phyloP scores from a whole-genome alignment of 2,888 invertebrate genomes.

The Phymatocera aterrima region DNA sequence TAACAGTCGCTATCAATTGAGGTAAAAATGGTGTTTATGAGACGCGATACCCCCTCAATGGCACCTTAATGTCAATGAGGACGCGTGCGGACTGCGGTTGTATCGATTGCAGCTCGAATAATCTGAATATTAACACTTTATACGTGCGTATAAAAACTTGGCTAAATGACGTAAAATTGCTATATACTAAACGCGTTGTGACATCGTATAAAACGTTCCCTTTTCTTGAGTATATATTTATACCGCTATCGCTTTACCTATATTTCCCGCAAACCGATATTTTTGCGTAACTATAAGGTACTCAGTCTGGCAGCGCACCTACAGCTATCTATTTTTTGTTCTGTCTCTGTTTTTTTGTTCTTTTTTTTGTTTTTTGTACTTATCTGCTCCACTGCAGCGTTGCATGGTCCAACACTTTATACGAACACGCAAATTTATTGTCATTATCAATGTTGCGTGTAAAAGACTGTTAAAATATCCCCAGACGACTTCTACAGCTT shows the following conservation, averaged over 20 bases:
- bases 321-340: too few species aligned
- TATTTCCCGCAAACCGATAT: neutral
- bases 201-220: constrained; percentile 4
- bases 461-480: neutral
- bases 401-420: constrained; percentile 10
- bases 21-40: too few species aligned
- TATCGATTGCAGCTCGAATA: too few species aligned
- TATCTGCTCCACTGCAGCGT: too few species aligned
- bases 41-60: too few species aligned
- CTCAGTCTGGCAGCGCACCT: neutral
- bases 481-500: too few species aligned
- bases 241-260: too few species aligned
- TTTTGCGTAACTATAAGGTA: constrained; percentile 6
- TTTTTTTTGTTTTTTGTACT: neutral
- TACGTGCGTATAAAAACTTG: constrained; percentile 14
- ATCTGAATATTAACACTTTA: too few species aligned
- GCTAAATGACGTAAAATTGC: constrained; percentile 18
- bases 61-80: neutral
- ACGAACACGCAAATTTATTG: neutral
- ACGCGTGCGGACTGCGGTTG: constrained; percentile 11
- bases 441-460: neutral
- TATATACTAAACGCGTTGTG: neutral
- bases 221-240: neutral
- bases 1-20: too few species aligned
- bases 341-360: constrained; percentile 3